phyloP scores from a whole-genome alignment of 2,113 vertebrate species.

The Candoia aspera region DNA sequence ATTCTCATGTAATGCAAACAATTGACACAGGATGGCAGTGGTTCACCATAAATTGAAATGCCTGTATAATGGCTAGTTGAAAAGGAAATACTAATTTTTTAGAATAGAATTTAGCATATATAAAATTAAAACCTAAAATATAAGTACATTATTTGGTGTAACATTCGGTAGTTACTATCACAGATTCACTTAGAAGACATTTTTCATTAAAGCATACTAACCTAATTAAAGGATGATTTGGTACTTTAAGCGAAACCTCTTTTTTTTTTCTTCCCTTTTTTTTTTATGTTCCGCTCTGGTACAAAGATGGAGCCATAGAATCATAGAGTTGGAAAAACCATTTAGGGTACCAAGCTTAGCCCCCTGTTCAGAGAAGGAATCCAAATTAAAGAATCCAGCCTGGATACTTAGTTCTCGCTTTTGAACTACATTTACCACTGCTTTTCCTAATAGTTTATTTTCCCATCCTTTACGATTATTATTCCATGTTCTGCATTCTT shows the following conservation, averaged over 20 bases:
- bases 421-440: not conserved
- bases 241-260: no score
- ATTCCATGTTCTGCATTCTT: no score
- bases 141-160: not conserved
- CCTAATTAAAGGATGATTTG: no score
- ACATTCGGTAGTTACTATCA: not conserved
- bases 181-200: not conserved
- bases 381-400: no score
- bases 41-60: slow-evolving; percentile 30
- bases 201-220: not conserved
- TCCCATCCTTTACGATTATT: no score
- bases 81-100: slow-evolving; percentile 10
- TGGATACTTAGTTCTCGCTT: no score
- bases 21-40: slow-evolving; percentile 71
- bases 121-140: slow-evolving; percentile 12
- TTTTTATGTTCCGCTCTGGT: no score
- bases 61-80: not conserved
- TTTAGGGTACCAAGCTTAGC: no score
- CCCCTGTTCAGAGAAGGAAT: no score
- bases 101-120: not conserved
- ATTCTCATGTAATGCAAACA: slow-evolving; percentile 41
- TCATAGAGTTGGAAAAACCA: no score
- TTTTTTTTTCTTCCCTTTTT: no score
- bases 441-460: not conserved
- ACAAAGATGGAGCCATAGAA: no score